Conservation (phyloP, 2,888 invertebrate species). For the Dolichomitus sp. region DNA sequence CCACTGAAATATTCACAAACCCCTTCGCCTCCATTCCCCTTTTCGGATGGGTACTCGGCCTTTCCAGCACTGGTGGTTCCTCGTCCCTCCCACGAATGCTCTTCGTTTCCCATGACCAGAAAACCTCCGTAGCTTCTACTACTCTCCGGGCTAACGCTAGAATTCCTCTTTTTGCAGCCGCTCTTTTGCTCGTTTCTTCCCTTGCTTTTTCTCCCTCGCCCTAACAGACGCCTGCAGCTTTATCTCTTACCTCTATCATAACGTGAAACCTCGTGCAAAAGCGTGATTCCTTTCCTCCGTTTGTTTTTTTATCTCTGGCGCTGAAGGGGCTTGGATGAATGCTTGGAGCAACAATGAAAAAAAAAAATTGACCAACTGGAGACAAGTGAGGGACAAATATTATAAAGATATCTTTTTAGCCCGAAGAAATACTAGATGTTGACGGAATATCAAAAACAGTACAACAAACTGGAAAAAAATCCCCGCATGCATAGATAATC, state of each 20-base stretch:
- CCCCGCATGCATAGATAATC: no score
- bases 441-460: not conserved
- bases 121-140: constrained; percentile 16
- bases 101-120: constrained; percentile 24
- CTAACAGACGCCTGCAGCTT: constrained; percentile 31
- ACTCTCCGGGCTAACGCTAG: constrained; percentile 23
- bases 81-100: not conserved
- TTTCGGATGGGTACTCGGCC: constrained; percentile 27
- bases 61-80: constrained; percentile 14
- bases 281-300: not conserved
- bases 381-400: not conserved
- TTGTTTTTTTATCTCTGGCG: not conserved
- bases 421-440: not conserved
- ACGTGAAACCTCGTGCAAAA: constrained; percentile 41
- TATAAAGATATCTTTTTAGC: not conserved
- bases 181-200: constrained; percentile 44
- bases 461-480: not conserved
- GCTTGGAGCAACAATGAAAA: constrained; percentile 14
- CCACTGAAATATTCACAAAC: constrained; percentile 70
- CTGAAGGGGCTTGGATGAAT: constrained; percentile 10
- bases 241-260: constrained; percentile 33
- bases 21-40: constrained; percentile 53
- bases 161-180: constrained; percentile 47
- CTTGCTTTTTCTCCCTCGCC: constrained; percentile 13
- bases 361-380: constrained; percentile 1